Evolutionary conservation across 2,888 invertebrate species (phyloP).

Genomic region (Brachyptera putata): DNA sequence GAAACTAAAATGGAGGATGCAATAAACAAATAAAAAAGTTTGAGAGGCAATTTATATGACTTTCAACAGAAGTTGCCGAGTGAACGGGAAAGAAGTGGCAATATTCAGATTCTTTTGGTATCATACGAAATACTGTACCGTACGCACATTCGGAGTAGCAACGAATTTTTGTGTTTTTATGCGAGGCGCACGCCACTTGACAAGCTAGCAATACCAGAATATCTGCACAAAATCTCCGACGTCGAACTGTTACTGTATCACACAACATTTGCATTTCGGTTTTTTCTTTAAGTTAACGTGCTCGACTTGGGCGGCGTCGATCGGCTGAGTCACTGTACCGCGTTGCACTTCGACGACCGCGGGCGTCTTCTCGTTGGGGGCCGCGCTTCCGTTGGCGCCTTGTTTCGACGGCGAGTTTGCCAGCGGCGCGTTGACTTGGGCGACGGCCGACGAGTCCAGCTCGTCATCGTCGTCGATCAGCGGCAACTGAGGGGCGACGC

Average conservation of each 20-base stretch:
- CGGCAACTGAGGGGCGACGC: conserved; percentile 53
- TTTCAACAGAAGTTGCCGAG: too few relatives aligned
- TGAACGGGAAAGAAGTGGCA: too few relatives aligned
- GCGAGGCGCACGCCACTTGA: conserved; percentile 6
- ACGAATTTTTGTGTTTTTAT: neutral
- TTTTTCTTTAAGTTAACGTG: conserved; percentile 92
- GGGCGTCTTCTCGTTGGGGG: conserved; percentile 42
- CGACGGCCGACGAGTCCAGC: conserved; percentile 46
- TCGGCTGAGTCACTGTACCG: conserved; percentile 66
- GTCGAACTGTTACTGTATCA: conserved; percentile 73
- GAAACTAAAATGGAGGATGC: too few relatives aligned
- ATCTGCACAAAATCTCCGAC: neutral
- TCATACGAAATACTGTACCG: too few relatives aligned
- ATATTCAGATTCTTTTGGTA: too few relatives aligned
- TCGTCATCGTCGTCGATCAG: conserved; percentile 44
- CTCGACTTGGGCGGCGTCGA: conserved; percentile 74
- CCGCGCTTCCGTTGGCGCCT: conserved; percentile 42
- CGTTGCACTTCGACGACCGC: conserved; percentile 66
- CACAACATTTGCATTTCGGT: conserved; percentile 93
- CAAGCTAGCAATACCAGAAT: conserved; percentile 1
- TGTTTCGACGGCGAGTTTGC: conserved; percentile 36
- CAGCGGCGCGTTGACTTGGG: conserved; percentile 23
- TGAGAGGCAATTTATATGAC: too few relatives aligned
- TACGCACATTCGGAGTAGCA: neutral
- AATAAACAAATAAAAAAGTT: too few relatives aligned